Percentiles rank a stretch among this genome's conserved stretches.
These are phyloP conservation scores for Spinibarbus caldwelli DNA, from an alignment of 2,797 vertebrate genomes.

Conservation along the genomic window DNA sequence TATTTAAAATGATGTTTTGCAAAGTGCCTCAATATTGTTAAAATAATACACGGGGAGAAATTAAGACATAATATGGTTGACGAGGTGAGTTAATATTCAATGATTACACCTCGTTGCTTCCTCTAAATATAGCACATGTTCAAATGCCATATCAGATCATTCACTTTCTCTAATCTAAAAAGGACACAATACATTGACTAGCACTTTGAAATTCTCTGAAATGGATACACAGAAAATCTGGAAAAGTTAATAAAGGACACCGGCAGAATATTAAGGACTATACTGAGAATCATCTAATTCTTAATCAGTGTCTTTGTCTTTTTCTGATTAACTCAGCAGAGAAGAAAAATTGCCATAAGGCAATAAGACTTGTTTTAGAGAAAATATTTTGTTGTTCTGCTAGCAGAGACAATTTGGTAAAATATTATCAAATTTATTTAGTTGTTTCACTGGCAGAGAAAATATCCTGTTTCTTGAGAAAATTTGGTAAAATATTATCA, in stretches of 20 bases:
- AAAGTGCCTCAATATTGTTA: slow-evolving; percentile 67
- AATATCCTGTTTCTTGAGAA: neutral
- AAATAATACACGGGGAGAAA: slow-evolving; percentile 83
- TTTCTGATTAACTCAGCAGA: neutral
- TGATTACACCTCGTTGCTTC: slow-evolving; percentile 81
- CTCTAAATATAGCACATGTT: slow-evolving; percentile 72
- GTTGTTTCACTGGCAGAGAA: neutral
- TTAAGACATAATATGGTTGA: slow-evolving; percentile 77
- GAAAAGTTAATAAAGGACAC: slow-evolving; percentile 9
- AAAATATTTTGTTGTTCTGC: neutral
- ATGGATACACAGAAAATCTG: neutral
- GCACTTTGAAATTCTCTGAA: neutral
- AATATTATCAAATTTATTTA: neutral
- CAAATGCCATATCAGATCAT: slow-evolving; percentile 73
- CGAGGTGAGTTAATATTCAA: slow-evolving; percentile 91
- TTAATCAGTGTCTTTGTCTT: neutral
- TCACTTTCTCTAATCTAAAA: slow-evolving; percentile 66
- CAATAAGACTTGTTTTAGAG: neutral
- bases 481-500: neutral
- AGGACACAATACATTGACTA: slow-evolving; percentile 61
- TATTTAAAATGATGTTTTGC: slow-evolving; percentile 37
- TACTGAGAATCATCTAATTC: neutral
- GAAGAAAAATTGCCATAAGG: neutral
- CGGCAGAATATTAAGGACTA: neutral
- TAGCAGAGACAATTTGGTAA: neutral